Conservation (phyloP, 1,140 invertebrate genomes). For the Acromyrmex charruanus region DNA sequence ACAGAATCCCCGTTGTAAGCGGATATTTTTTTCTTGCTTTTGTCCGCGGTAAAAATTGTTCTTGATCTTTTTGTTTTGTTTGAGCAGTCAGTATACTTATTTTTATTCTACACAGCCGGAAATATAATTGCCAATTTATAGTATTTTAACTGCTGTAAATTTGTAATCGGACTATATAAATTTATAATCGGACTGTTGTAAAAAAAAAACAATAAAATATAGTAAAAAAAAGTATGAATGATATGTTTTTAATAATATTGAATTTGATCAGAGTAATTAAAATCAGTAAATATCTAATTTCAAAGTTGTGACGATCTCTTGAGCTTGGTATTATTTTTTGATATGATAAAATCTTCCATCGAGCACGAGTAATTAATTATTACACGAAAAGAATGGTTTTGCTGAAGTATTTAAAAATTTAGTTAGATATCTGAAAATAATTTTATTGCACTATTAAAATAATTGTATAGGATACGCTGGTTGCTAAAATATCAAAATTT, state of each 20-base stretch:
- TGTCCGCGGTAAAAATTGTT: neutral
- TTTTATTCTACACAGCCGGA: neutral
- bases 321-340: neutral
- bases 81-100: neutral
- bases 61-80: conserved; percentile 7
- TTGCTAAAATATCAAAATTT: no score
- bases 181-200: neutral
- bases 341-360: neutral
- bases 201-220: neutral
- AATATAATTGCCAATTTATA: neutral
- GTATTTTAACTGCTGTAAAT: neutral
- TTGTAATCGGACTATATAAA: neutral
- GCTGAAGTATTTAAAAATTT: no score
- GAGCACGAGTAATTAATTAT: neutral
- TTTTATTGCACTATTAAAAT: no score
- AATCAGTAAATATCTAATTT: neutral
- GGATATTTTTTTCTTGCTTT: conserved; percentile 17
- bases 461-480: no score
- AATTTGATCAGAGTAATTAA: neutral
- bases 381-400: no score
- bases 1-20: conserved; percentile 1
- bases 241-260: neutral
- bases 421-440: no score
- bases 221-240: neutral
- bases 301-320: neutral